These are phyloP conservation scores for Caerostris darwini DNA, from an alignment of 1,140 invertebrate genomes.

Conservation along the genomic window DNA sequence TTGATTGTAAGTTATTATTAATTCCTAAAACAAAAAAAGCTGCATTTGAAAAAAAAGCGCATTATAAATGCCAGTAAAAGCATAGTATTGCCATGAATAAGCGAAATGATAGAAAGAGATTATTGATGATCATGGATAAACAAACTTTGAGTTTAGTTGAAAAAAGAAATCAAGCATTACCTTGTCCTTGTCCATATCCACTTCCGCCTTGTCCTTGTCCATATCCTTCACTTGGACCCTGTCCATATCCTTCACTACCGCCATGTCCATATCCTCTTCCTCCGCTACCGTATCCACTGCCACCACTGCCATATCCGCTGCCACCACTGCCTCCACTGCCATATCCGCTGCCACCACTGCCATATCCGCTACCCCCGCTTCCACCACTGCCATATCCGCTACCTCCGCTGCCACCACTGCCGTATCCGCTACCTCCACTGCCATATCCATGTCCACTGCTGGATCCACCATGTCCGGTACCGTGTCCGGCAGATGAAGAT, in stretches of 20 bases:
- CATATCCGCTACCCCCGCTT: background rate
- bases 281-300: background rate
- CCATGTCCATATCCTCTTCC: background rate
- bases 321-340: background rate
- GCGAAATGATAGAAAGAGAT: too few species aligned
- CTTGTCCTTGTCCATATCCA: conserved; percentile 17
- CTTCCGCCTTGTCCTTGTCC: background rate
- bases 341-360: conserved; percentile 13
- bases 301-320: conserved; percentile 6
- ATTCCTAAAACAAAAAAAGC: too few species aligned
- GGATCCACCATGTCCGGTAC: conserved; percentile 42
- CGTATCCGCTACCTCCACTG: conserved; percentile 4
- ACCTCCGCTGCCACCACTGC: background rate
- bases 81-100: too few species aligned
- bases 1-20: too few species aligned
- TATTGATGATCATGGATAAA: too few species aligned
- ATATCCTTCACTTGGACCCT: conserved; percentile 4
- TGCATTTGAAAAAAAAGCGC: too few species aligned
- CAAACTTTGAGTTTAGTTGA: too few species aligned
- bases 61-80: too few species aligned
- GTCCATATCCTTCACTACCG: background rate
- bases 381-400: background rate
- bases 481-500: conserved; percentile 48
- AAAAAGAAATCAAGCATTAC: background rate
- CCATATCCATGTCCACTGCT: conserved; percentile 35